Conservation (phyloP, 2,797 vertebrate species). For the Tinamus major region DNA sequence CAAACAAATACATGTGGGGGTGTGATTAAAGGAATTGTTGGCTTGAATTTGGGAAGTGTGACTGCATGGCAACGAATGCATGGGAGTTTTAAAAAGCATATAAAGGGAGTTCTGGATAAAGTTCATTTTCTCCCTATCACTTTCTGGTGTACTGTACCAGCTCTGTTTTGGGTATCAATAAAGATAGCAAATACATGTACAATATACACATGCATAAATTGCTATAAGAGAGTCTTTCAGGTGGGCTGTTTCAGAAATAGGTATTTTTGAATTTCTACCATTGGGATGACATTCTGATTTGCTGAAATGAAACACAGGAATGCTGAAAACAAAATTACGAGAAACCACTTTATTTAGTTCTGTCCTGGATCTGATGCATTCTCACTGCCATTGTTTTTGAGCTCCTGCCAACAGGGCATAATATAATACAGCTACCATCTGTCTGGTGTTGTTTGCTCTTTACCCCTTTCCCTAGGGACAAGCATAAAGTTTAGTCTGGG, state of each 20-base stretch:
- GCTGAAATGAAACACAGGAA: not conserved
- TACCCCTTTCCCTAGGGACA: not conserved
- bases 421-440: slow-evolving; percentile 39
- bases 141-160: not conserved
- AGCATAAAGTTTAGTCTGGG: not conserved
- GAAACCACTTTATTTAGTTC: not conserved
- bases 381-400: slow-evolving; percentile 8
- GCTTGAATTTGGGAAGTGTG: slow-evolving; percentile 53
- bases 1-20: slow-evolving; percentile 47
- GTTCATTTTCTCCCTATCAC: not conserved
- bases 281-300: not conserved
- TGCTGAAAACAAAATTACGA: not conserved
- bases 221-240: not conserved
- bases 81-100: not conserved
- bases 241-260: not conserved
- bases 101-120: slow-evolving; percentile 13
- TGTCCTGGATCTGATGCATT: not conserved
- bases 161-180: not conserved
- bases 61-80: slow-evolving; percentile 42
- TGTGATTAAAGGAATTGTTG: slow-evolving; percentile 66
- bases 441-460: not conserved
- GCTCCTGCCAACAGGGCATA: slow-evolving; percentile 15
- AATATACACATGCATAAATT: not conserved
- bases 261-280: not conserved
- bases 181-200: not conserved